phyloP scores from a whole-genome alignment of 2,888 invertebrate genomes.

The Troilus luridus region DNA sequence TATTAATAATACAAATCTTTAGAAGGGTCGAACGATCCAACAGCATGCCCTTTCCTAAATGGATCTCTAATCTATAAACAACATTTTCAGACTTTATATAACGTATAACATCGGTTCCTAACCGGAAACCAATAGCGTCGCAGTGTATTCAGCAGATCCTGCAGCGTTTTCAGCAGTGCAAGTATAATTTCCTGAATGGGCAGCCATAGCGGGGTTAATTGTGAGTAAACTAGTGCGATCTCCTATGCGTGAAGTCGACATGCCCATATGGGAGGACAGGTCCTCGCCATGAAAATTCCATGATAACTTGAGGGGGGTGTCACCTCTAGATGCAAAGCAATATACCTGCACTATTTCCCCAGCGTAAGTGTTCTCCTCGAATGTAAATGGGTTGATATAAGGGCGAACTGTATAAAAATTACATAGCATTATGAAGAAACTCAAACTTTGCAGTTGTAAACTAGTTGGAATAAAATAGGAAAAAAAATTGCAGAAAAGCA shows the following conservation, averaged over 20 bases:
- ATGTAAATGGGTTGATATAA: conserved; percentile 85
- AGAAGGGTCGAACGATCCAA: conserved; percentile 39
- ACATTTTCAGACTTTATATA: conserved; percentile 41
- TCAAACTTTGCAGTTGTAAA: conserved; percentile 20
- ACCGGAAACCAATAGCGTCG: conserved; percentile 76
- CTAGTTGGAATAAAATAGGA: neutral
- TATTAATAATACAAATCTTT: conserved; percentile 22
- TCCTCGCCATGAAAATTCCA: conserved; percentile 73
- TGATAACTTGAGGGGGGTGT: conserved; percentile 72
- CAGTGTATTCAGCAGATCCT: conserved; percentile 78
- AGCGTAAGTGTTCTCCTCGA: conserved; percentile 81
- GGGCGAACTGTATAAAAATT: conserved; percentile 77
- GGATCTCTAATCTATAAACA: conserved; percentile 43
- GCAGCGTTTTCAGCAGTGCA: conserved; percentile 83
- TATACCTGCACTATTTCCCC: conserved; percentile 85
- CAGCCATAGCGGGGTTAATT: conserved; percentile 78
- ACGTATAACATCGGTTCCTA: conserved; percentile 53
- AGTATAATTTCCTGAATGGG: conserved; percentile 83
- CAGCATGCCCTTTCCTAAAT: conserved; percentile 54
- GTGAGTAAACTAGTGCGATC: conserved; percentile 71
- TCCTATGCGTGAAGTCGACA: conserved; percentile 64
- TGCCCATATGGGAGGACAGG: conserved; percentile 65
- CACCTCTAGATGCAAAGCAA: conserved; percentile 77
- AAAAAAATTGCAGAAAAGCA: conserved; percentile 30
- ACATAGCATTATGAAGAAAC: conserved; percentile 36